Conservation (phyloP, 2,113 vertebrate genomes). For the Tapirus terrestris region DNA sequence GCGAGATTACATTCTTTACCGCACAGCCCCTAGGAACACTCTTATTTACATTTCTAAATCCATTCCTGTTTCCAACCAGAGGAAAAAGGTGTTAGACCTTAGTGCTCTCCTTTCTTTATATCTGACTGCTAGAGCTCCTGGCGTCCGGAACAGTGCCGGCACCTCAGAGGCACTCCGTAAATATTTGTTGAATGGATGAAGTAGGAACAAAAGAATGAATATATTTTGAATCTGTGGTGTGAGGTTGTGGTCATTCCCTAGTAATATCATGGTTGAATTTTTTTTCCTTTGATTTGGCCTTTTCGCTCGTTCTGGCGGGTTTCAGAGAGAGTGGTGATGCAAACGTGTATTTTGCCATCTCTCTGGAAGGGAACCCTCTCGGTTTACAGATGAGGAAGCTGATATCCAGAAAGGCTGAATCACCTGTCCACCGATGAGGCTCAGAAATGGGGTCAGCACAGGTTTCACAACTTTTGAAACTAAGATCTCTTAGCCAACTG, state of each 20-base stretch:
- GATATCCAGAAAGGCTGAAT: neutral
- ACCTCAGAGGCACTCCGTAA: neutral
- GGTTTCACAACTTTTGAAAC: constrained; percentile 7
- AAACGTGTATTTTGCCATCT: neutral
- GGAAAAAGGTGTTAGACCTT: neutral
- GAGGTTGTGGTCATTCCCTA: neutral
- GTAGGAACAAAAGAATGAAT: neutral
- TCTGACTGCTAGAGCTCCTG: neutral
- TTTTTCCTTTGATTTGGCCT: neutral
- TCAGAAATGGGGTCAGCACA: neutral
- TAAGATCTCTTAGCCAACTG: neutral
- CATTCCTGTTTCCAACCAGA: neutral
- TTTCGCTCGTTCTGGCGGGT: neutral
- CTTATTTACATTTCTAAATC: neutral
- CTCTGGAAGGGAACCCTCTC: neutral
- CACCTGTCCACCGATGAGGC: neutral
- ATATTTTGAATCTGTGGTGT: neutral
- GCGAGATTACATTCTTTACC: neutral
- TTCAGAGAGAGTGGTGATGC: neutral
- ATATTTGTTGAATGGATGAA: neutral
- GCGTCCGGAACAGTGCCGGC: neutral
- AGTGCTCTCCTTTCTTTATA: neutral
- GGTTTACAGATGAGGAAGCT: neutral
- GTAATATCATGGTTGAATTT: neutral
- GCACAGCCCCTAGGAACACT: neutral